Evolutionary conservation across 37 sponge, comb jelly and placozoan species (phyloP), one percentile per base, ranked within the genome.

Genomic region (Bolinopsis microptera): DNA sequence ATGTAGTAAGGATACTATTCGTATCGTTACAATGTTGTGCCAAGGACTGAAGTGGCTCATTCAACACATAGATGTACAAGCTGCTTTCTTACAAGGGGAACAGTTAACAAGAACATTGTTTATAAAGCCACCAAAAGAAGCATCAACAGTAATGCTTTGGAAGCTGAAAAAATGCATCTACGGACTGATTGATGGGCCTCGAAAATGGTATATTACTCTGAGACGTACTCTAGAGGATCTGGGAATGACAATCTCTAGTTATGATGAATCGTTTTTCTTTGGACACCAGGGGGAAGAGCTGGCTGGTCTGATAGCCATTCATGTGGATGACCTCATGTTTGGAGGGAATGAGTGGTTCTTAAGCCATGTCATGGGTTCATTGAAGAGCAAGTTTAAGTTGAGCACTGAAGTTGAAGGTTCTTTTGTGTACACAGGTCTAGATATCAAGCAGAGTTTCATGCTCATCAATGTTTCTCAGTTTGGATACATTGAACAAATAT

Each of bases 261-360:
- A 77, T 34, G 80, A 77, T 32, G 80, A 77, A 35, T 77, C 80
- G 33, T 77, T 77, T 16, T 22, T 77, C 35, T 77, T 77, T 32
- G 28, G 22, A 18, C 28, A 77, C 22, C 18, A 16, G 1, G 36
- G 1, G 33, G 80, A 18, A 35, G 33, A 77, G 18, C 36, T 77
- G 36, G 36, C 9, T 32, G 80, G 80, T 21, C 1, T 77, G 13
- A 77, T 77, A 16, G 80, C 36, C 3, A 28, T 77, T 32, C 80
- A 77, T 77, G 80, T 77, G 27, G 80, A 77, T 77, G 80, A 77
- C 18, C 35, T 77, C 0, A 32, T 77, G 80, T 77, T 77, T 35
- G 1, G 33, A 2, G 80, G 80, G 80, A 77, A 32, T 1, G 21
- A 77, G 35, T 61, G 68, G 68, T 61, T 61, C 18, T 18, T 61